A percentile compares a stretch with the other conserved stretches of the same genome.
Evolutionary conservation across 2,113 vertebrate genomes (phyloP).

Genomic region (Macaca mulatta): DNA sequence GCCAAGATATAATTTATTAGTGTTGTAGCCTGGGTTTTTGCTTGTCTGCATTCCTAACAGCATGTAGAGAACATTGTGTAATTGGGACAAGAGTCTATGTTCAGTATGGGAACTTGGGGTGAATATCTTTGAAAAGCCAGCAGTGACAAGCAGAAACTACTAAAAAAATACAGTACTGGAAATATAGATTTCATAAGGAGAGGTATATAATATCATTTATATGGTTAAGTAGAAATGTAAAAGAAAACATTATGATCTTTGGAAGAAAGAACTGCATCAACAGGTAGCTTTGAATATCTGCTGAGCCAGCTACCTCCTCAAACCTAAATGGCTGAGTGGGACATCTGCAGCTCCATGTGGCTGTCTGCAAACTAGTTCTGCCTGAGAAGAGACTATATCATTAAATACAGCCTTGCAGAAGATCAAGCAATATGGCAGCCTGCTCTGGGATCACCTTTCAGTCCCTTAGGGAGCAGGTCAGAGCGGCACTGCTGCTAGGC

Average conservation of each 20-base stretch:
- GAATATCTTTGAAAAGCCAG: background rate
- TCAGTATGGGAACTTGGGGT: background rate
- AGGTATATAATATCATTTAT: background rate
- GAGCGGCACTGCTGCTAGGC: background rate
- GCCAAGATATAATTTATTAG: background rate
- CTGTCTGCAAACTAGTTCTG: background rate
- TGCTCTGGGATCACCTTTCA: background rate
- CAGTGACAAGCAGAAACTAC: background rate
- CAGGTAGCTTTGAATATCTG: background rate
- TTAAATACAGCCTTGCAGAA: background rate
- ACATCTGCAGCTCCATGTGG: background rate
- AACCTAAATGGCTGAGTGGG: background rate
- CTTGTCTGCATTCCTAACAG: background rate
- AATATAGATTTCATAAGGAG: background rate
- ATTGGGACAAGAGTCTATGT: background rate
- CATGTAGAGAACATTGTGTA: background rate
- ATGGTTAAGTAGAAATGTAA: background rate
- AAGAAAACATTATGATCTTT: background rate
- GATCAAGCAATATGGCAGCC: background rate
- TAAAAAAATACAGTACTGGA: background rate
- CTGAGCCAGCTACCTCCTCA: background rate
- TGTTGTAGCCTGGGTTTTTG: background rate
- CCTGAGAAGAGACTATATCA: background rate
- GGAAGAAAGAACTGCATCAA: background rate
- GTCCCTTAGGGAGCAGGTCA: background rate